Percentiles rank a stretch among this genome's conserved stretches.
Evolutionary conservation across 2,797 vertebrate genomes (phyloP).

Genomic region (Sebastes aleutianus): DNA sequence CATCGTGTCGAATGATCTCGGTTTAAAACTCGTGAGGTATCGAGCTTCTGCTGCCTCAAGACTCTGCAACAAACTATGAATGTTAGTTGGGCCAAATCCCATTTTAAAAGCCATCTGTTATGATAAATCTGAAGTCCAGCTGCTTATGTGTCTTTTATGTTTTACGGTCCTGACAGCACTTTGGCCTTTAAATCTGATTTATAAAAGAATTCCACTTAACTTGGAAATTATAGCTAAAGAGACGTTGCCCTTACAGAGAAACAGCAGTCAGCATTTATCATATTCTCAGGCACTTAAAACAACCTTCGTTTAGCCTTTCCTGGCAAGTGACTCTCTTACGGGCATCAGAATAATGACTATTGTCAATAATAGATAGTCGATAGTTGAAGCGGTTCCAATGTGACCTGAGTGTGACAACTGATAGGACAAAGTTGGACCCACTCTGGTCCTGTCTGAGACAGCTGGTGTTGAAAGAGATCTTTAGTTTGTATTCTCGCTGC

Average conservation of each 20-base stretch:
- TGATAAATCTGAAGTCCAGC: not conserved
- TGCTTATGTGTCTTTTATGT: not conserved
- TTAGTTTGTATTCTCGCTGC: not conserved
- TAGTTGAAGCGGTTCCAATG: not conserved
- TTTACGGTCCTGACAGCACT: not conserved
- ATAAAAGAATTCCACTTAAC: not conserved
- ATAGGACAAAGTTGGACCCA: rapidly evolving
- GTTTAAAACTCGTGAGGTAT: not conserved
- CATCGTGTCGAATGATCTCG: not conserved
- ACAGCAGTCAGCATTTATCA: not conserved
- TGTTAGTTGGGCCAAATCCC: not conserved
- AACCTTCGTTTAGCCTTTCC: not conserved
- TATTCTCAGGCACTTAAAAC: not conserved
- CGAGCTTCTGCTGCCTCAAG: not conserved
- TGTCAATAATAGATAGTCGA: not conserved
- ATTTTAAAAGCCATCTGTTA: not conserved
- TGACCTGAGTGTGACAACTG: not conserved
- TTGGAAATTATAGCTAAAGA: not conserved
- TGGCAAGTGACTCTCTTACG: not conserved
- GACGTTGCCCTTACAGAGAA: not conserved
- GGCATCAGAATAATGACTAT: not conserved
- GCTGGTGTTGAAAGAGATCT: not conserved
- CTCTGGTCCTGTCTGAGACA: not conserved
- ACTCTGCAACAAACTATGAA: not conserved
- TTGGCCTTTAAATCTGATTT: not conserved